Base-by-base conservation (phyloP, 2,113 vertebrate species). In the Raja brachyura region DNA sequence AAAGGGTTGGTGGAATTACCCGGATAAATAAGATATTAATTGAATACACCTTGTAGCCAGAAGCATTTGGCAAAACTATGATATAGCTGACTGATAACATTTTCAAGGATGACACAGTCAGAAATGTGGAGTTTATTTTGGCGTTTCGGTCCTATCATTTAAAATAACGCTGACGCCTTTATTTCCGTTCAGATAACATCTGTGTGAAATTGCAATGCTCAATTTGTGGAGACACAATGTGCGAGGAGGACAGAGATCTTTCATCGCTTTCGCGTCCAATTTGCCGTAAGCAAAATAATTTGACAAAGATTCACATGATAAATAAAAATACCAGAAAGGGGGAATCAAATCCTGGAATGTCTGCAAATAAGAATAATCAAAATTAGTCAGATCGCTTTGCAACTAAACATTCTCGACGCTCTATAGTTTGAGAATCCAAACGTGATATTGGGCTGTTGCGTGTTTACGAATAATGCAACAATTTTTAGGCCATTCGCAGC, bases 171-270 rank as follows among this genome's bases (percentile, higher is more conserved):
- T 92, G 90, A 92, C 66, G 90, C 90, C 90, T 73, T 39, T 92
- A 73, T 73, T 70, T 74, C 90, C 90, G 68, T 74, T 92, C 90
- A 74, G 90, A 92, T 92, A 73, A 92, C 90, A 92, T 92, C 90
- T 74, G 68, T 54, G 90, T 74, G 66, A 92, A 74, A 31, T 48
- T 92, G 90, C 39, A 88, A 63, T 13, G 90, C 66, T 20, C 90
- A 92, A 48, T 92, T 92, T 74, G 63, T 70, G 39, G 33, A 68
- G 31, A 54, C 18, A 16, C 66, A 92, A 18, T 28, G 4, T 73
- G 66, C 6, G 48, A 28, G 39, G 68, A 92, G 66, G 68, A 92
- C 68, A 74, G 73, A 70, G 66, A 14, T 22, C 20, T 92, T 92
- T 92, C 18, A 92, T 74, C 90, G 33, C 28, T 48, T 70, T 73